These are phyloP conservation scores for Cremastinae sp. DNA, from an alignment of 2,888 invertebrate species.

Conservation along the genomic window DNA sequence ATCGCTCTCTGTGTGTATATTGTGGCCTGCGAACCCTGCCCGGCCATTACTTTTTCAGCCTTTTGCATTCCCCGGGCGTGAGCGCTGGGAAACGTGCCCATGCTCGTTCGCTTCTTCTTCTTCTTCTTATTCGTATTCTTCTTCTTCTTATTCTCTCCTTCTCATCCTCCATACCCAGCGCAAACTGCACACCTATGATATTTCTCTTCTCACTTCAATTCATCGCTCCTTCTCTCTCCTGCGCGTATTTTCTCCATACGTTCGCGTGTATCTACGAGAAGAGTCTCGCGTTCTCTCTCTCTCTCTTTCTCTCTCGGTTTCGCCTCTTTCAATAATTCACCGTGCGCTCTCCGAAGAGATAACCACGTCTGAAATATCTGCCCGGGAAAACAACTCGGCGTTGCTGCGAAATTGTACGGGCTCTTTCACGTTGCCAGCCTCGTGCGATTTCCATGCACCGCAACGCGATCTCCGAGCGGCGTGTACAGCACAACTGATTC, in stretches of 20 bases:
- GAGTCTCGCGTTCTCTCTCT: too few species aligned
- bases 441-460: too few species aligned
- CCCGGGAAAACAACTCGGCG: slow-evolving; percentile 26
- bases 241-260: slow-evolving; percentile 5
- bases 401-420: neutral
- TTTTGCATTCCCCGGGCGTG: slow-evolving; percentile 76
- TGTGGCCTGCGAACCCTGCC: slow-evolving; percentile 74
- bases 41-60: slow-evolving; percentile 73
- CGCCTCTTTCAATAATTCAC: slow-evolving; percentile 45
- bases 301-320: slow-evolving; percentile 8
- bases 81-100: slow-evolving; percentile 70
- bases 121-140: slow-evolving; percentile 3
- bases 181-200: slow-evolving; percentile 45
- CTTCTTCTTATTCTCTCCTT: slow-evolving; percentile 2
- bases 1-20: slow-evolving; percentile 63
- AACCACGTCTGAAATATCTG: slow-evolving; percentile 31
- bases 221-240: slow-evolving; percentile 11
- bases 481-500: too few species aligned
- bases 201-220: slow-evolving; percentile 18
- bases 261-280: neutral
- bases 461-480: too few species aligned
- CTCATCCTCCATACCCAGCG: too few species aligned
- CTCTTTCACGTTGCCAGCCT: neutral
- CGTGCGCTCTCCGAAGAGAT: slow-evolving; percentile 21
- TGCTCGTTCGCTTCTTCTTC: slow-evolving; percentile 40